A percentile compares a stretch with the other conserved stretches of the same genome.
These are phyloP conservation scores for Daubentonia madagascariensis DNA, from an alignment of 2,113 vertebrate species.

Conservation along the genomic window DNA sequence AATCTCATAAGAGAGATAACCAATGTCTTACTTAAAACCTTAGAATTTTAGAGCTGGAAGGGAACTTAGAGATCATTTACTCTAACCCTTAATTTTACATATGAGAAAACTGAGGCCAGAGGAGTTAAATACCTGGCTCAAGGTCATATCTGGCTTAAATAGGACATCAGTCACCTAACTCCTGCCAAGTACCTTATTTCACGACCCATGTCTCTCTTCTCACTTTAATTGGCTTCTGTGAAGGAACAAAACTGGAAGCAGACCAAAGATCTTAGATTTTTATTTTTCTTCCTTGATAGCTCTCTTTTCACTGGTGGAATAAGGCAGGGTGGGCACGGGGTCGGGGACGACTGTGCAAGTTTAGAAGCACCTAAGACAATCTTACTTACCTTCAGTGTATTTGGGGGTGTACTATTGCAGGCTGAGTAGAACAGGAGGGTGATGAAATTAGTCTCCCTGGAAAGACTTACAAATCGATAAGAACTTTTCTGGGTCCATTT, in stretches of 20 bases:
- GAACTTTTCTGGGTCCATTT: not conserved
- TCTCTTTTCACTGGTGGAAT: not conserved
- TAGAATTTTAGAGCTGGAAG: slow-evolving; percentile 31
- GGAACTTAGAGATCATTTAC: not conserved
- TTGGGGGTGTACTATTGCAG: not conserved
- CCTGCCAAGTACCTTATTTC: not conserved
- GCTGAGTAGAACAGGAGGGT: not conserved
- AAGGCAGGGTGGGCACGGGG: not conserved
- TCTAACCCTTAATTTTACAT: not conserved
- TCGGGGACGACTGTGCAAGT: not conserved
- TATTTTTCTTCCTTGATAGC: not conserved
- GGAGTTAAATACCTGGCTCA: not conserved
- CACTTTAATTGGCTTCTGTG: not conserved
- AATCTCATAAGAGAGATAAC: slow-evolving; percentile 33
- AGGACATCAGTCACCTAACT: not conserved
- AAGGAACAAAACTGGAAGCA: not conserved
- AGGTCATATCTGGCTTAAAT: not conserved
- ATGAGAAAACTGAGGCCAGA: not conserved
- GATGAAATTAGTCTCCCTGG: not conserved
- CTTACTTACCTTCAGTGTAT: not conserved
- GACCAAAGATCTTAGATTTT: not conserved
- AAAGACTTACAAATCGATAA: not conserved
- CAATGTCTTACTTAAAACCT: not conserved
- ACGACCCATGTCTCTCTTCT: not conserved
- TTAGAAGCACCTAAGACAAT: not conserved